Base-by-base conservation (phyloP, 2,888 invertebrate genomes). In the Plusia festucae region DNA sequence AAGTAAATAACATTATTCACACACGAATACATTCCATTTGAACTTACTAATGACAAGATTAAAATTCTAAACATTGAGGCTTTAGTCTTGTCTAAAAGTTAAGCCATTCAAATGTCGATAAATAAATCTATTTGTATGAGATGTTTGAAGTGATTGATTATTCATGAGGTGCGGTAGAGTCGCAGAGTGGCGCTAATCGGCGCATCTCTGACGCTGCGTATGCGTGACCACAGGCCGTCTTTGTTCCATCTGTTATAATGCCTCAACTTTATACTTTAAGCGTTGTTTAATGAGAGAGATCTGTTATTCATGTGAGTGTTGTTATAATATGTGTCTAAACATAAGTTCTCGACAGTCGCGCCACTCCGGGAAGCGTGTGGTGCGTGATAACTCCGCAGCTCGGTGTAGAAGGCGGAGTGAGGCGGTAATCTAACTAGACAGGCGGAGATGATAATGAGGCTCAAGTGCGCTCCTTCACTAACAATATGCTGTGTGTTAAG, bases 221-320 rank as follows among this genome's bases (percentile, higher is more conserved):
- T 53, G 66, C 60, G 66, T 56, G 60, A 34, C 32, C 59, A 71
- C 72, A 24, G 60, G 58, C 40, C 32, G 53, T 30, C 76, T 54
- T 52, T 70, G 71, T 73, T 24, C 64, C 34, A 2, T 2, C 9
- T 8, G 7, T 27, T 8, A 9, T 30, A 53, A 34, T 34, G 18
- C 52, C 49, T 49, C 66, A 66, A 53, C 46, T 68, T 64, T 53
- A 70, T 68, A 60, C 78, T 53, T 53, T 22, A 57, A 53, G 63
- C 20, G 54, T 34, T 60, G 49, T 24, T 68, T 72, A 77, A 70
- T 68, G 63, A 77, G 55, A 44, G 32, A 54, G 53, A 76, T 73
- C 77, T 76, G 77, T 56, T 72, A 72, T 67, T 76, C 53, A 59
- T 73, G 67, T 67, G 61, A 62, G 59, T 18, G 46, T 54, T 49